Percentiles rank a stretch among this genome's conserved stretches.
Evolutionary conservation across 2,797 vertebrate genomes (phyloP).

Genomic region (Sebastes ruberrimus): DNA sequence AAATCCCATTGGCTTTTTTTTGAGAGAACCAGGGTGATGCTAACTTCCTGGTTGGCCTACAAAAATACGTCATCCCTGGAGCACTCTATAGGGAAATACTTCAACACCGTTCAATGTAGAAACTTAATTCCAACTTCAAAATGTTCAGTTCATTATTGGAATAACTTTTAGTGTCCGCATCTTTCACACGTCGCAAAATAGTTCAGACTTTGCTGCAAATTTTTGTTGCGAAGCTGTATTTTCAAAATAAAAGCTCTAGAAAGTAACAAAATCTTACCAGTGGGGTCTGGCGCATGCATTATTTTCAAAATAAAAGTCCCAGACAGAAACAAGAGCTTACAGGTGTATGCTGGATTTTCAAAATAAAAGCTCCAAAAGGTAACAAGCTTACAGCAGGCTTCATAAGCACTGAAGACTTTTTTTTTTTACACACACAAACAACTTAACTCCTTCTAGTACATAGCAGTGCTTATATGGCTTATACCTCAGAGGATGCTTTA

Average conservation of each 20-base stretch:
- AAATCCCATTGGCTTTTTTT: no score
- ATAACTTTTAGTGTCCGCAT: background rate
- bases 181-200: background rate
- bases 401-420: background rate
- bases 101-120: background rate
- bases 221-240: background rate
- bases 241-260: background rate
- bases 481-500: background rate
- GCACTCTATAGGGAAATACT: background rate
- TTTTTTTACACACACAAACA: background rate
- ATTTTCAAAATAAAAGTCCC: background rate
- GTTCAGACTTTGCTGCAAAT: background rate
- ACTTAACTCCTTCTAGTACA: background rate
- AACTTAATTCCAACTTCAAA: no score
- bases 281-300: background rate
- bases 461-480: background rate
- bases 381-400: background rate
- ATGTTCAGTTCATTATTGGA: background rate
- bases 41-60: no score
- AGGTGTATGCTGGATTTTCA: background rate
- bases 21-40: no score
- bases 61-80: no score
- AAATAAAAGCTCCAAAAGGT: background rate
- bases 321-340: background rate
- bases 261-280: background rate